These are phyloP conservation scores for Gouania willdenowi DNA, from an alignment of 2,797 vertebrate species.

Conservation along the genomic window DNA sequence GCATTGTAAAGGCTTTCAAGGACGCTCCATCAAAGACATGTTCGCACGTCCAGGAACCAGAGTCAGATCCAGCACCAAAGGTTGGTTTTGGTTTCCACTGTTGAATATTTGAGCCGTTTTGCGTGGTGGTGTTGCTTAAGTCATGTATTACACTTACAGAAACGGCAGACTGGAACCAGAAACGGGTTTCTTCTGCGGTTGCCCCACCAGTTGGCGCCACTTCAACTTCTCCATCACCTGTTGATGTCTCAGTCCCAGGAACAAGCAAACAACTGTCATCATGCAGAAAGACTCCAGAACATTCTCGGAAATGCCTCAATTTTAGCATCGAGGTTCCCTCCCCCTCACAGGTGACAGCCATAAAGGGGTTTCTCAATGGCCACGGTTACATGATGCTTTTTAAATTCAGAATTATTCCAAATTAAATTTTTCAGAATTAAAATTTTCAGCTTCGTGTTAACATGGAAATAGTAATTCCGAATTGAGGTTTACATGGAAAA, in stretches of 20 bases:
- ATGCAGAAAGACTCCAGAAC: constrained; percentile 72
- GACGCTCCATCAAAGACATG: constrained; percentile 85
- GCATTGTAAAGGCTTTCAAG: constrained; percentile 46
- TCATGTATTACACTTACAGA: constrained; percentile 9
- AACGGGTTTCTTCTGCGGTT: constrained; percentile 16
- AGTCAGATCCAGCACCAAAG: constrained; percentile 19
- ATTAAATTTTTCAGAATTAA: too few relatives aligned
- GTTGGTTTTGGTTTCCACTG: constrained; percentile 22
- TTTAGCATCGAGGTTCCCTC: constrained; percentile 92
- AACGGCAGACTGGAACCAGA: constrained; percentile 22
- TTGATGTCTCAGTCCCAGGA: constrained; percentile 73
- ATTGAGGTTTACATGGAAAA: too few relatives aligned
- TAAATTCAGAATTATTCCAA: too few relatives aligned
- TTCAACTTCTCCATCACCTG: constrained; percentile 42
- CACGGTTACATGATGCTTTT: too few relatives aligned
- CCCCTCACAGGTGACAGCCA: constrained; percentile 86
- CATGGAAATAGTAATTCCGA: too few relatives aligned
- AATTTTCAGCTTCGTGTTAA: too few relatives aligned
- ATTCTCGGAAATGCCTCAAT: constrained; percentile 78
- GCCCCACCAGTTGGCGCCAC: constrained; percentile 9
- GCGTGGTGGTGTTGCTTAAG: neutral
- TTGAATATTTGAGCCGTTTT: too few relatives aligned
- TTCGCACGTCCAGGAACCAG: constrained; percentile 66
- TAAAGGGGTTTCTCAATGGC: too few relatives aligned
- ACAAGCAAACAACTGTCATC: constrained; percentile 70